Evolutionary conservation across 2,113 vertebrate genomes (phyloP).

Genomic region (Cynopterus brachyotis): DNA sequence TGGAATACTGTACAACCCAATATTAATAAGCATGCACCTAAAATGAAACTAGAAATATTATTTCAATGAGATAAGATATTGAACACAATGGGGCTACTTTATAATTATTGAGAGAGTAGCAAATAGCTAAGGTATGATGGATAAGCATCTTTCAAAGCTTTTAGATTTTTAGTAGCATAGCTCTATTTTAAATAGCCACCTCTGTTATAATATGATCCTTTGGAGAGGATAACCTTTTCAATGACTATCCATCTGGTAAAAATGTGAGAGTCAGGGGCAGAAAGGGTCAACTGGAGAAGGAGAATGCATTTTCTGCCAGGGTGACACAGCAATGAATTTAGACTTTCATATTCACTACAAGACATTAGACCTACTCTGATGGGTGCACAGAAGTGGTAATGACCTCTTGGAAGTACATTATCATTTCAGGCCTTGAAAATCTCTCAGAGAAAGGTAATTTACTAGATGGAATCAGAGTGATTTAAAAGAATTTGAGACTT

Average conservation of each 20-base stretch:
- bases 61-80: background rate
- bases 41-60: background rate
- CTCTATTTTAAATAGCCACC: background rate
- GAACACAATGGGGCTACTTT: background rate
- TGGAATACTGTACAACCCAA: background rate
- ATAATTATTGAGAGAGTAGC: background rate
- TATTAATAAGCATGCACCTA: background rate
- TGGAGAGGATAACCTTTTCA: background rate
- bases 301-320: background rate
- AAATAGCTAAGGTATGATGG: background rate
- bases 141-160: conserved; percentile 2
- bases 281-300: background rate
- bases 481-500: conserved; percentile 34
- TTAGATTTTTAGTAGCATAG: background rate
- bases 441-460: conserved; percentile 59
- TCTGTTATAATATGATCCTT: conserved; percentile 6
- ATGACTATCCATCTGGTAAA: background rate
- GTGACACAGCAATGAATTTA: conserved; percentile 8
- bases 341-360: background rate
- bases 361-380: conserved; percentile 34
- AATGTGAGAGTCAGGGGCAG: background rate
- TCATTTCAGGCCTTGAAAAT: conserved; percentile 51
- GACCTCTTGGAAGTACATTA: conserved; percentile 63
- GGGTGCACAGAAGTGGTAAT: conserved; percentile 24
- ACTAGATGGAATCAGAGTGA: conserved; percentile 38